Evolutionary conservation across 2,888 invertebrate genomes (phyloP).

Genomic region (Molorchus minor): DNA sequence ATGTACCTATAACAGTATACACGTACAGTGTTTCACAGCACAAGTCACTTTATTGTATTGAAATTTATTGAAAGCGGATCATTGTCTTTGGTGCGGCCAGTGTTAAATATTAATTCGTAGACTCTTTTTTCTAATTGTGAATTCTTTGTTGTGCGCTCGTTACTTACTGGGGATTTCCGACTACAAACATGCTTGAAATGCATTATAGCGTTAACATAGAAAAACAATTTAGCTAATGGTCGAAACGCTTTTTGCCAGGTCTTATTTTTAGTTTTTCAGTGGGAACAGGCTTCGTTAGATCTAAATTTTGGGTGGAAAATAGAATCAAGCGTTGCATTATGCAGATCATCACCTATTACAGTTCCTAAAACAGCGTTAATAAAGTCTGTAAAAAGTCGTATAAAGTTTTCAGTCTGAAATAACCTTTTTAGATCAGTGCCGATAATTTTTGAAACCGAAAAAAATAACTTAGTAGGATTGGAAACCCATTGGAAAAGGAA

Average conservation of each 20-base stretch:
- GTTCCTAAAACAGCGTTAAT: too few species aligned
- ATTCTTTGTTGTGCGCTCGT: constrained; percentile 29
- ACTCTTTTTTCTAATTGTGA: constrained; percentile 29
- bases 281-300: too few species aligned
- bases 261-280: too few species aligned
- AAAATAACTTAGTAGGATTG: too few species aligned
- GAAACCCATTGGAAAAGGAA: too few species aligned
- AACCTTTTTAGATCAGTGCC: too few species aligned
- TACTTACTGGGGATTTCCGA: constrained; percentile 31
- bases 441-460: too few species aligned
- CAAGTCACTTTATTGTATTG: constrained; percentile 11
- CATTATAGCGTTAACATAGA: constrained; percentile 17
- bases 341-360: too few species aligned
- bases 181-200: constrained; percentile 21
- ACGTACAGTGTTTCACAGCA: neutral
- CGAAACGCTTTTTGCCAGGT: neutral
- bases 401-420: too few species aligned
- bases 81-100: constrained; percentile 7
- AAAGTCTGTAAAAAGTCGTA: too few species aligned
- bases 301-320: too few species aligned
- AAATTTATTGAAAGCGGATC: constrained; percentile 22
- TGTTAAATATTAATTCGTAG: constrained; percentile 30
- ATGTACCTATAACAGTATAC: neutral
- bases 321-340: too few species aligned
- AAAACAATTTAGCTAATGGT: constrained; percentile 15